phyloP scores from a whole-genome alignment of 1,140 invertebrate genomes.

The Heliconius congener region DNA sequence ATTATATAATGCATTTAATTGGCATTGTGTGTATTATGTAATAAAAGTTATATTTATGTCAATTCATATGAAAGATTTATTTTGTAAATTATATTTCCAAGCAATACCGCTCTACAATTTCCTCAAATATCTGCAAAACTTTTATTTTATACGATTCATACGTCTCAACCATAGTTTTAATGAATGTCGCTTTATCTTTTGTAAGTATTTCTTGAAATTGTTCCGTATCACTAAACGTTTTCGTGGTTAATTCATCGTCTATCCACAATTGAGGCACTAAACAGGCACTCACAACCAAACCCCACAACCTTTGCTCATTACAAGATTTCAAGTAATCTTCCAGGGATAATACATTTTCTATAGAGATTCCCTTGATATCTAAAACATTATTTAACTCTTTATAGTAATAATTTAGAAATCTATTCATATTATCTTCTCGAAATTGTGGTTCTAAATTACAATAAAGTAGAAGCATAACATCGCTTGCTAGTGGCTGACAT shows the following conservation, averaged over 20 bases:
- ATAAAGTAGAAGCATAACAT: conserved; percentile 76
- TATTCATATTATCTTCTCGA: conserved; percentile 66
- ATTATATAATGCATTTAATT: neutral
- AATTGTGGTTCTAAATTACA: conserved; percentile 64
- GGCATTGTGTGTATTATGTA: neutral
- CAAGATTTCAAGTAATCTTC: conserved; percentile 68
- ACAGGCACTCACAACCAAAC: conserved; percentile 56
- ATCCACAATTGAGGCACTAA: conserved; percentile 66
- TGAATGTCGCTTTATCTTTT: conserved; percentile 61
- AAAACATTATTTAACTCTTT: conserved; percentile 68
- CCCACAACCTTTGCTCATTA: conserved; percentile 66
- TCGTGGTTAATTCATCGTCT: conserved; percentile 57
- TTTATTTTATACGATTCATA: conserved; percentile 57
- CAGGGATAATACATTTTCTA: conserved; percentile 63
- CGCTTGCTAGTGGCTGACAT: conserved; percentile 82
- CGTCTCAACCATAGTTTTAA: conserved; percentile 59
- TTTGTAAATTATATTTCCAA: neutral
- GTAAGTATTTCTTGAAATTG: conserved; percentile 61
- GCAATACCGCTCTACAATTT: conserved; percentile 64
- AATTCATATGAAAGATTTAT: neutral
- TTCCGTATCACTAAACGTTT: conserved; percentile 54
- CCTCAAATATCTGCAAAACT: conserved; percentile 64
- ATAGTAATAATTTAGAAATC: conserved; percentile 80
- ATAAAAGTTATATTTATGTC: neutral
- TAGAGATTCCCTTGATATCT: conserved; percentile 56